A percentile compares a stretch with the other conserved stretches of the same genome.
These are phyloP conservation scores for Perca fluviatilis DNA, from an alignment of 2,113 vertebrate species.

Conservation along the genomic window DNA sequence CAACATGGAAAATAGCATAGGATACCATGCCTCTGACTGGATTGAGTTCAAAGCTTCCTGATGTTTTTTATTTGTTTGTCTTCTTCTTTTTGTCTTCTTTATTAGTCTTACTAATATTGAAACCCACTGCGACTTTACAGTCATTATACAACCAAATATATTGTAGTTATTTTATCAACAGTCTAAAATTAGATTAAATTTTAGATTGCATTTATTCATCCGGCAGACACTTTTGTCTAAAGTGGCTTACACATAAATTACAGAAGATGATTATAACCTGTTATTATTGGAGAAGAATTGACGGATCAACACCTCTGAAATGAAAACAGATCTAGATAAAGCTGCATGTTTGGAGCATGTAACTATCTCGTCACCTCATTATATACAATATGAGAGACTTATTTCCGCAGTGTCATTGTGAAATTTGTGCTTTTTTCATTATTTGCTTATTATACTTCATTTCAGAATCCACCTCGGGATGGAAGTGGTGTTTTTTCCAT, in stretches of 20 bases:
- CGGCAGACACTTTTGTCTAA: background rate
- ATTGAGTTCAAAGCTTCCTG: background rate
- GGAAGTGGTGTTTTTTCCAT: background rate
- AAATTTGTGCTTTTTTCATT: too few relatives aligned
- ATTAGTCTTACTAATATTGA: background rate
- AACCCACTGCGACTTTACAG: background rate
- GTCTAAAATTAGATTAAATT: background rate
- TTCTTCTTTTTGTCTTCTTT: background rate
- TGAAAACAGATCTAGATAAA: background rate
- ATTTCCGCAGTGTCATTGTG: too few relatives aligned
- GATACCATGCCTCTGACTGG: slow-evolving; percentile 27
- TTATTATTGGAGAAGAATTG: background rate
- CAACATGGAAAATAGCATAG: slow-evolving; percentile 51
- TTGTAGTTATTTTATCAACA: background rate
- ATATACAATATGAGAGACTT: too few relatives aligned
- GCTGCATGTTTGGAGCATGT: background rate
- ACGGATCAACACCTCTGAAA: background rate
- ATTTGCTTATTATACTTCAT: background rate
- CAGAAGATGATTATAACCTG: background rate
- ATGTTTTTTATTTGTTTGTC: background rate
- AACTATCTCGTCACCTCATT: background rate
- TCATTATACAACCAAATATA: background rate
- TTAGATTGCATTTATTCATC: background rate
- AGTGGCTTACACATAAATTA: background rate
- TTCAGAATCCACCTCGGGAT: background rate